Base-by-base conservation (phyloP, 2,888 invertebrate genomes). In the Ceramica pisi region DNA sequence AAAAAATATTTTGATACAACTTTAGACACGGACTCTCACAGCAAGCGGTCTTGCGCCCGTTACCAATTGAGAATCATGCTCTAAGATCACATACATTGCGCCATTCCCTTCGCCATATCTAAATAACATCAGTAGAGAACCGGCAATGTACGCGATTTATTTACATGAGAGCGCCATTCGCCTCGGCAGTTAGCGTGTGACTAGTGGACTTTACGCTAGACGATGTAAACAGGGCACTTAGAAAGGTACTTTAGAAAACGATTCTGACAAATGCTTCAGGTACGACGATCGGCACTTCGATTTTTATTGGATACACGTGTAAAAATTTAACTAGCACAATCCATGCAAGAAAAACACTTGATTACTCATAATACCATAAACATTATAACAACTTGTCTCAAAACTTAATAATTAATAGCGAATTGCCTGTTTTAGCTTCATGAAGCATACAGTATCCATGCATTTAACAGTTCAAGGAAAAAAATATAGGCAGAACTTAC, bases 201-300 rank as follows among this genome's bases (percentile, higher is more conserved):
- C 70, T 66, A 53, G 75, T 41, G 57, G 46, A 57, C 31, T 70
- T 70, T 75, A 76, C 85, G 71, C 64, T 69, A 81, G 72, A 84
- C 72, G 68, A 26, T 60, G 67, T 75, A 80, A 82, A 80, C 80
- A 79, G 55, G 61, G 51, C 51, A 60, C 65, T 71, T 82, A 57
- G 82, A 67, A 71, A 67, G 64, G 41, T 50, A 71, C 51, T 62
- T 62, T 26, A 56, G 23, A 44, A 8, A 53, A 46, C 31, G 16
- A 31, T 65, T 76, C 48, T 61, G 21, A 51, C 41, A 60, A 73
- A 64, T 60, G 63, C 59, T 72, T 72, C 38, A 50, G 41, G 31
- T 35, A 50, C 46, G 44, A 51, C 44, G 70, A 46, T 73, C 14
- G 38, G 44, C 35, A 31, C 53, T 59, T 61, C 19, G 19, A 12